phyloP scores from a whole-genome alignment of 1,140 invertebrate genomes.

The Caenorhabditis tropicalis region DNA sequence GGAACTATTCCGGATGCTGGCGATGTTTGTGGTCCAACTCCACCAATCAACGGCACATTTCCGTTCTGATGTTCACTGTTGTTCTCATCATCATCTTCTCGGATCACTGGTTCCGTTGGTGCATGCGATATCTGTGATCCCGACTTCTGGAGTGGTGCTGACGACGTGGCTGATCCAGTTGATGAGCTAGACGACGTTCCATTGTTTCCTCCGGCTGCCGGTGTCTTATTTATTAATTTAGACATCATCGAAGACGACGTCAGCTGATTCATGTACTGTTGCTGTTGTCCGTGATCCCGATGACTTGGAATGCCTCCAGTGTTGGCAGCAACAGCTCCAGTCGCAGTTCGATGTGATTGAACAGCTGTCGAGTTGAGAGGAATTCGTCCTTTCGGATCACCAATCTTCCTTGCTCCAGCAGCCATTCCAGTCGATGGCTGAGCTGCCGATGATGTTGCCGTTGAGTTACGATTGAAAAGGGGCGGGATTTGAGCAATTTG shows the following conservation, averaged over 20 bases:
- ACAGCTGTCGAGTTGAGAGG: conserved; percentile 13
- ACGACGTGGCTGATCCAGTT: conserved; percentile 60
- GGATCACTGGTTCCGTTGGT: conserved; percentile 69
- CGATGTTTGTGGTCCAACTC: conserved; percentile 15
- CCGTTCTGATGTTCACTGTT: conserved; percentile 50
- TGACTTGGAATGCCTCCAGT: conserved; percentile 20
- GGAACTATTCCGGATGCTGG: not conserved
- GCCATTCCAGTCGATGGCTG: conserved; percentile 22
- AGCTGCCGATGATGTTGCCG: not conserved
- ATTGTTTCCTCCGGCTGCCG: conserved; percentile 19
- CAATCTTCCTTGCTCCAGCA: conserved; percentile 33
- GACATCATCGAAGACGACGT: conserved; percentile 32
- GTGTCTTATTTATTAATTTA: conserved; percentile 18
- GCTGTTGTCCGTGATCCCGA: conserved; percentile 1
- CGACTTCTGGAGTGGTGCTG: conserved; percentile 62
- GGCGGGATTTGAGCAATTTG: conserved; percentile 35
- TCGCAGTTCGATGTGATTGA: not conserved
- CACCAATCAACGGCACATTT: conserved; percentile 38
- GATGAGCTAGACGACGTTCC: conserved; percentile 52
- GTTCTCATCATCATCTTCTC: conserved; percentile 70
- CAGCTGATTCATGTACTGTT: conserved; percentile 28
- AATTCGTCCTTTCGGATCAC: conserved; percentile 48
- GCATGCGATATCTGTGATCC: conserved; percentile 68
- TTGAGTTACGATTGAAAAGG: not conserved
- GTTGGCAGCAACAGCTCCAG: conserved; percentile 1